phyloP scores from a whole-genome alignment of 1,140 invertebrate species.

The Armadillidium nasatum region DNA sequence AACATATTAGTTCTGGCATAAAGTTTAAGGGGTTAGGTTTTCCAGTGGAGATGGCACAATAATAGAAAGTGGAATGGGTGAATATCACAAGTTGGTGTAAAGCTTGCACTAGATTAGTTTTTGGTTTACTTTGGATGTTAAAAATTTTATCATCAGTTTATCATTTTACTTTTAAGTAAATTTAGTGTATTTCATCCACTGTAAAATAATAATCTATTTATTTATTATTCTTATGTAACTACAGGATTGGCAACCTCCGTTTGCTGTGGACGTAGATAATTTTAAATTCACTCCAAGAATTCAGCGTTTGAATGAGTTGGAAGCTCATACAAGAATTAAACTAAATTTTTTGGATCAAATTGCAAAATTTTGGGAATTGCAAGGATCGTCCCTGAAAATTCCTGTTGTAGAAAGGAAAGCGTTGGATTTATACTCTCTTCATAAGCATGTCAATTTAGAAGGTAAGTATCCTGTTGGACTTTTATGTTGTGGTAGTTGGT shows the following conservation, averaged over 20 bases:
- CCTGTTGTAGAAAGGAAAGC: conserved; percentile 89
- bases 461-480: conserved; percentile 52
- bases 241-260: conserved; percentile 95
- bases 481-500: too few species aligned
- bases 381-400: conserved; percentile 87
- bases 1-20: too few species aligned
- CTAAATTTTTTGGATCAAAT: conserved; percentile 95
- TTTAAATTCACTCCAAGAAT: conserved; percentile 93
- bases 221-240: conserved; percentile 42
- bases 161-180: too few species aligned
- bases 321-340: conserved; percentile 78
- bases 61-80: too few species aligned
- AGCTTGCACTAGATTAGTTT: too few species aligned
- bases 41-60: too few species aligned
- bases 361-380: conserved; percentile 96
- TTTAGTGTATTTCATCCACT: too few species aligned
- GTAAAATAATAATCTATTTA: too few species aligned
- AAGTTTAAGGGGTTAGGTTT: too few species aligned
- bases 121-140: too few species aligned
- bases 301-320: conserved; percentile 93
- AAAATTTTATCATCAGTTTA: too few species aligned
- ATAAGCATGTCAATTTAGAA: conserved; percentile 83
- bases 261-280: conserved; percentile 93
- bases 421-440: conserved; percentile 87
- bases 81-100: too few species aligned